phyloP scores from a whole-genome alignment of 2,888 invertebrate genomes.

The Tenodera sinensis region DNA sequence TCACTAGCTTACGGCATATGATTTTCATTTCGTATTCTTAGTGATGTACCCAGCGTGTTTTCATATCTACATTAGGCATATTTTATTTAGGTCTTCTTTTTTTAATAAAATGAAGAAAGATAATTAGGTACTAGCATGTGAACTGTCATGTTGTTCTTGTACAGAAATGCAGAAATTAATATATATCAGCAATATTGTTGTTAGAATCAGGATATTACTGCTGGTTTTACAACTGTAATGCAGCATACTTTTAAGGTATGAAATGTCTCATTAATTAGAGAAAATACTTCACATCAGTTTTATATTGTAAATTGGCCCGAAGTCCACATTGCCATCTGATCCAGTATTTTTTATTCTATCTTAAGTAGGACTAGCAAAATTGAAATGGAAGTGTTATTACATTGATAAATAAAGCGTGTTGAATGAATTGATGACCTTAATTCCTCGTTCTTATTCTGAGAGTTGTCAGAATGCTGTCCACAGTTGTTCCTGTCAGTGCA shows the following conservation, averaged over 20 bases:
- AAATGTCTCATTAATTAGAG: background rate
- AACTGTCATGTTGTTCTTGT: background rate
- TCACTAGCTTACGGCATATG: background rate
- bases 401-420: background rate
- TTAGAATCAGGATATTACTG: background rate
- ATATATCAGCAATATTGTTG: background rate
- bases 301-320: constrained; percentile 9
- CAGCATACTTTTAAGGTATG: background rate
- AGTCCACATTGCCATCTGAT: constrained; percentile 12
- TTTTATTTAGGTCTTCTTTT: background rate
- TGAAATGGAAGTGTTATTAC: background rate
- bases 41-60: background rate
- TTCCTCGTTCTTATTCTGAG: background rate
- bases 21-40: background rate
- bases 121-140: background rate
- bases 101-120: background rate
- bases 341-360: constrained; percentile 4
- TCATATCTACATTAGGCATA: background rate
- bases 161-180: background rate
- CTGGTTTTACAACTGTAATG: background rate
- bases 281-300: constrained; percentile 4
- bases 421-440: background rate
- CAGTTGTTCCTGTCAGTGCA: background rate
- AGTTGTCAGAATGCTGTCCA: background rate
- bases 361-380: background rate